These are phyloP conservation scores for Fragariocoptes setiger DNA, from an alignment of 1,140 invertebrate species.

Conservation along the genomic window DNA sequence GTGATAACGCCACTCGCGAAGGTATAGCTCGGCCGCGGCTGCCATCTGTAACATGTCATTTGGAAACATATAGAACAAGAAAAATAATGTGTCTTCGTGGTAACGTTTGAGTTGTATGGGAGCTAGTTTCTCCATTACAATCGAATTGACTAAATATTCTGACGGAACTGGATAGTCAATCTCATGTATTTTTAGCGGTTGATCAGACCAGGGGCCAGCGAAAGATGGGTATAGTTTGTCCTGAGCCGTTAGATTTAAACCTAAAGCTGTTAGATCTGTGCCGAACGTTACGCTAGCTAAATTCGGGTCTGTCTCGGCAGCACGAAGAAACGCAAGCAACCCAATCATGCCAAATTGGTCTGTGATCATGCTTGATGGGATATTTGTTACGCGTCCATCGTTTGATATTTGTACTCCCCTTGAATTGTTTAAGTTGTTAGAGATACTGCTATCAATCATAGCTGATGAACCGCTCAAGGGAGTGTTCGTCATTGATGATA, in stretches of 20 bases:
- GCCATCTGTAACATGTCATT: slow-evolving; percentile 86
- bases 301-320: slow-evolving; percentile 81
- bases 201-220: slow-evolving; percentile 87
- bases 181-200: slow-evolving; percentile 84
- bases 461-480: background rate
- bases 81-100: slow-evolving; percentile 94
- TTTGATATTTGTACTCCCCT: slow-evolving; percentile 65
- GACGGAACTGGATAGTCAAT: slow-evolving; percentile 89
- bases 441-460: background rate
- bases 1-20: slow-evolving; percentile 92
- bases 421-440: background rate
- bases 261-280: slow-evolving; percentile 79
- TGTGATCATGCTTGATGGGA: slow-evolving; percentile 85
- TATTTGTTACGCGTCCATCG: slow-evolving; percentile 69
- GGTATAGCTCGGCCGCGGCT: slow-evolving; percentile 84
- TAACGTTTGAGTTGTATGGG: slow-evolving; percentile 78
- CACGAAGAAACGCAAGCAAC: slow-evolving; percentile 76
- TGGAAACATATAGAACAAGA: slow-evolving; percentile 94
- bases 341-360: slow-evolving; percentile 99
- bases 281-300: slow-evolving; percentile 75
- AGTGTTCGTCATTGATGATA: background rate
- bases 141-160: slow-evolving; percentile 77
- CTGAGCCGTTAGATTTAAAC: slow-evolving; percentile 83
- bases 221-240: slow-evolving; percentile 79
- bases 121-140: slow-evolving; percentile 36